Evolutionary conservation across 2,888 invertebrate genomes (phyloP).

Genomic region (Acanthosepion lycidas): DNA sequence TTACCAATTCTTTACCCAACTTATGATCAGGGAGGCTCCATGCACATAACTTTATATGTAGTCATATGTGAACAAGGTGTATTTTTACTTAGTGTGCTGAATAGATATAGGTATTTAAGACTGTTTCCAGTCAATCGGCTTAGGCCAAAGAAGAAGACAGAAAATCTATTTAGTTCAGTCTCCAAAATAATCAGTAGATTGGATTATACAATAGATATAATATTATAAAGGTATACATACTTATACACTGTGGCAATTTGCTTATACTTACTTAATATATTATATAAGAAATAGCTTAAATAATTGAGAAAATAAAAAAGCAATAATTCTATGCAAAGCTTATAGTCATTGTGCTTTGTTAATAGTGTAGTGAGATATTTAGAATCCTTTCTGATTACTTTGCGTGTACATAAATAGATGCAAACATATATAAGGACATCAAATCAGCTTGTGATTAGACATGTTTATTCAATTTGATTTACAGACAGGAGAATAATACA

Average conservation of each 20-base stretch:
- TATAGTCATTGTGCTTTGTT: neutral
- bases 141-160: constrained; percentile 33
- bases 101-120: constrained; percentile 33
- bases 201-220: neutral
- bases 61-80: neutral
- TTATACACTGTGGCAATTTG: neutral
- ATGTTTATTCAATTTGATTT: too few relatives aligned
- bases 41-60: neutral
- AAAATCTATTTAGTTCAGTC: constrained; percentile 20
- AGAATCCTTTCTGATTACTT: too few relatives aligned
- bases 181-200: constrained; percentile 20
- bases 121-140: constrained; percentile 9
- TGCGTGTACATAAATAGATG: too few relatives aligned
- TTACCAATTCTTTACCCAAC: neutral
- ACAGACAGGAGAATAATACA: too few relatives aligned
- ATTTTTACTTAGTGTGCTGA: neutral
- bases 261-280: neutral
- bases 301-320: neutral
- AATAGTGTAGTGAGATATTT: too few relatives aligned
- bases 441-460: too few relatives aligned
- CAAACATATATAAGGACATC: too few relatives aligned
- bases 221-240: neutral
- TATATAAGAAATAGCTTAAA: neutral
- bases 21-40: neutral
- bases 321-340: neutral